Evolutionary conservation across 2,113 vertebrate genomes (phyloP).

Genomic region (Hydrochoerus hydrochaeris): DNA sequence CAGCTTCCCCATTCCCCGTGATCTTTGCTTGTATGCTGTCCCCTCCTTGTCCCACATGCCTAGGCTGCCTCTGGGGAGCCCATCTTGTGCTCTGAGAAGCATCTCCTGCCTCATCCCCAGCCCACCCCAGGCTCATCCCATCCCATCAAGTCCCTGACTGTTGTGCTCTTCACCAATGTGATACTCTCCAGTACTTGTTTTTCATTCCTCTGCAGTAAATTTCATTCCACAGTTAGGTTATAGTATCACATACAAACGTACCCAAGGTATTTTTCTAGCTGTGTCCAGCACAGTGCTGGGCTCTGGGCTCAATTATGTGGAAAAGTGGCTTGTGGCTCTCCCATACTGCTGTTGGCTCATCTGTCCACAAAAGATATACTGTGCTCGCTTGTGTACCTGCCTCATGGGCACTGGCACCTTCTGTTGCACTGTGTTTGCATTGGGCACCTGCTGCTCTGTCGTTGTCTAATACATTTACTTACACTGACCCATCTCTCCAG

Average conservation of each 20-base stretch:
- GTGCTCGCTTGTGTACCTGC: accelerated
- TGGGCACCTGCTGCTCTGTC: background rate
- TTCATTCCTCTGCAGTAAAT: background rate
- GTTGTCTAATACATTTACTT: accelerated
- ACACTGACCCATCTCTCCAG: background rate
- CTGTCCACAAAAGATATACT: accelerated
- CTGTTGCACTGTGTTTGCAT: background rate
- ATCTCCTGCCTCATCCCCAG: accelerated
- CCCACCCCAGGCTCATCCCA: background rate
- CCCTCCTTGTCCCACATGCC: background rate
- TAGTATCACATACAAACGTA: accelerated
- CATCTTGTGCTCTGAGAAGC: background rate
- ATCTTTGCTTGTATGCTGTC: background rate
- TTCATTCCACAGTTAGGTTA: accelerated
- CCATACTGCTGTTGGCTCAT: background rate
- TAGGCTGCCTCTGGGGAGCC: background rate
- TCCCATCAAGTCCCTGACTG: background rate
- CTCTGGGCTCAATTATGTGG: background rate
- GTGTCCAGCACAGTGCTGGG: background rate
- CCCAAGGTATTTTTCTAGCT: accelerated
- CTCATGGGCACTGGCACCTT: background rate
- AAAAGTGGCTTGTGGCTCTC: background rate
- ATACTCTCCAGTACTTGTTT: accelerated
- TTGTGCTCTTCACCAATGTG: accelerated
- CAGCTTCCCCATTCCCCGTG: accelerated